Evolutionary conservation across 2,113 vertebrate species (phyloP), one percentile per base, ranked within the genome.

Genomic region (Puntigrus tetrazona): DNA sequence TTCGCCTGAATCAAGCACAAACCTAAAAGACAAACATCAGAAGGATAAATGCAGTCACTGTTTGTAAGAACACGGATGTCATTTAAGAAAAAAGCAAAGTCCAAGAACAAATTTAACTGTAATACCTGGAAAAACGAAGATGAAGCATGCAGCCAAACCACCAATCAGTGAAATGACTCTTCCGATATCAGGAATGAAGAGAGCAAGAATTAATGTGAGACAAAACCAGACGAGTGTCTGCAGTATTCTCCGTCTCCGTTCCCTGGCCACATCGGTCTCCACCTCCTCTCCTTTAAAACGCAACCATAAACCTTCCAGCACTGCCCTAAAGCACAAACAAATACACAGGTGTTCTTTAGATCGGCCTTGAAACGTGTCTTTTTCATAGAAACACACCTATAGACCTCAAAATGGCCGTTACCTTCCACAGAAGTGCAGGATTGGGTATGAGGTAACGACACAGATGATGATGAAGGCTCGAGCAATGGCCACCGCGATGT

Each of bases 351-450:
- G 76, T 61, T 55, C 7, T 75, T 50, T 45, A 72, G 38, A 72
- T 5, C 11, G n/a, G 10, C n/a, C 69, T 9, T 5, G 7, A 22
- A 55, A 55, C 20, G 76, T 13, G 16, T 7, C 20, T 38, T 1
- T 14, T 65, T 81, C 29, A 84, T 65, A 86, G 1, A 85, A 43
- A 80, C 41, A 84, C 27, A 82, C 14, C 13, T 27, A 22, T 25
- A 50, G 14, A 81, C 5, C 11, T 10, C 7, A 5, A 83, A 78
- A 34, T n/a, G 47, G 1, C 3, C 34, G 7, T 93, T 92, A 98
- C 98, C 97, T 95, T 87, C 98, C 98, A 0, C 98, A 99, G 93
- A 97, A 99, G 92, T 99, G 97, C 88, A 99, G 91, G 89, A 99
- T 99, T 25, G 98, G 97, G 89, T 99, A 99, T 20, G 97, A 99